Evolutionary conservation across 1,140 invertebrate genomes (phyloP), one percentile per base, ranked within the genome.

Genomic region (Sarcophaga peregrina): DNA sequence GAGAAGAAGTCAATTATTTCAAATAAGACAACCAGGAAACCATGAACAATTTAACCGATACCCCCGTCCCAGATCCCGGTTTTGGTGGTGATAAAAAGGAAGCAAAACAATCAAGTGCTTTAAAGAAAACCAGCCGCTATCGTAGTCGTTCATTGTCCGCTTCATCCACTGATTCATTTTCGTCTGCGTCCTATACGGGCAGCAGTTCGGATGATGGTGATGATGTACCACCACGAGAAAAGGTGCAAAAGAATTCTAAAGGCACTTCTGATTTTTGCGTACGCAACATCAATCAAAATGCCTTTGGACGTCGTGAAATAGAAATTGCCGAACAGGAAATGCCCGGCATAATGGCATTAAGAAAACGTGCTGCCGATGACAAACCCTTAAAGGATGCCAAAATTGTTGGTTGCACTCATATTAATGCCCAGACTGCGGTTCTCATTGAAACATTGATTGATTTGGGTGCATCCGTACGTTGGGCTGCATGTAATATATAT

Each of bases 281-380:
- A 4, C 93, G 95, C 80, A 97, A 97, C 90, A 96, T 99, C 80
- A 94, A 95, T 62, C 96, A 98, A 87, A 95, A 97, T 88, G 96
- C 96, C 0, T 99, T 98, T 91, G 98, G 98, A 0, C 92, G 98
- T 45, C 90, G 98, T 80, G 98, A 99, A 92, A 99, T 99, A 86
- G 98, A 99, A 91, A 98, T 99, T 85, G 98, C 98, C n/a, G 98
- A 99, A 88, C 98, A 90, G 83, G 98, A 99, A 92, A 99, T 99
- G 98, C 97, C 98, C 0, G 98, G 98, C 4, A 97, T 99, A 80
- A 97, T 99, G 94, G 97, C 98, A 0, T 90, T 99, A 83, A 92
- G 98, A 72, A 96, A 97, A 88, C 92, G 97, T 80, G 97, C 98
- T 0, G 93, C 95, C 68, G 96, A 97, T 81, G 98, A 99, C 88